Conservation (phyloP, 2,797 vertebrate genomes). For the Leptoclinus maculatus region DNA sequence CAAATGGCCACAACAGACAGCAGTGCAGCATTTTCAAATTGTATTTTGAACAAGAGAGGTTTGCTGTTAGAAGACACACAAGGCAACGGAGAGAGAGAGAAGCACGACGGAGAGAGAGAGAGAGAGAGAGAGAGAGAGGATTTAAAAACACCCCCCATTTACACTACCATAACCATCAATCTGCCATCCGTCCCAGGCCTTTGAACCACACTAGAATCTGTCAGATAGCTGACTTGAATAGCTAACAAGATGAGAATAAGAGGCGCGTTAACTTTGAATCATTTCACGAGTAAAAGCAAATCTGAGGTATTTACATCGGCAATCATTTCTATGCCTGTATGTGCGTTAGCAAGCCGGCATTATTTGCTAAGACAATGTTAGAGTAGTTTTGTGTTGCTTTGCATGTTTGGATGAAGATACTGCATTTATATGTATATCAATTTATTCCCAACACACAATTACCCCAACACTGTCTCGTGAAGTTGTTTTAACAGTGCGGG, state of each 20-base stretch:
- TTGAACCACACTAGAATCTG: constrained; percentile 67
- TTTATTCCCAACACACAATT: constrained; percentile 39
- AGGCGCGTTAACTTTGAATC: constrained; percentile 43
- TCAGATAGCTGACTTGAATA: constrained; percentile 68
- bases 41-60: constrained; percentile 82
- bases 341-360: constrained; percentile 24
- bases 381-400: constrained; percentile 7
- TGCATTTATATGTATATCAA: constrained; percentile 38
- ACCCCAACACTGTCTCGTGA: constrained; percentile 23
- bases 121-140: constrained; percentile 34
- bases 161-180: constrained; percentile 76
- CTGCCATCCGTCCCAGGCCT: constrained; percentile 71
- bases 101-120: constrained; percentile 44
- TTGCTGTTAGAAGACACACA: constrained; percentile 72
- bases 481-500: constrained; percentile 14
- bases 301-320: constrained; percentile 17
- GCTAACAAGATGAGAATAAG: constrained; percentile 66
- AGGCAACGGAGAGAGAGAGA: constrained; percentile 61
- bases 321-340: constrained; percentile 11
- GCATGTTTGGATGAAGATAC: constrained; percentile 21
- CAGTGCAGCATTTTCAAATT: constrained; percentile 85
- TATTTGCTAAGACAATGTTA: constrained; percentile 28
- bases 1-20: constrained; percentile 83
- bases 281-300: constrained; percentile 20
- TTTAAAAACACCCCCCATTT: constrained; percentile 67